Evolutionary conservation across 2,888 invertebrate species (phyloP).

Genomic region (Toxonevra muliebris): DNA sequence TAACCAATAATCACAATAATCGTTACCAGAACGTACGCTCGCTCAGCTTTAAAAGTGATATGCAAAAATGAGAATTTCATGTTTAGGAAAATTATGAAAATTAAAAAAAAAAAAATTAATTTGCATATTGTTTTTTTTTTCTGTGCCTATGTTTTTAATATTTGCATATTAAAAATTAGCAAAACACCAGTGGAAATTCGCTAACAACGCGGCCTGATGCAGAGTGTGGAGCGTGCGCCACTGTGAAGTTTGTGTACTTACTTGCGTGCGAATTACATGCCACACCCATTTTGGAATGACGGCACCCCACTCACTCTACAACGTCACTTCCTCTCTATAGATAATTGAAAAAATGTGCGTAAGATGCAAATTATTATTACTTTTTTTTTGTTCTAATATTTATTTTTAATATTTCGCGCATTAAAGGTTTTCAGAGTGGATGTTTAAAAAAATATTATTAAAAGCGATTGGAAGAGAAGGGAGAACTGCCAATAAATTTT

Average conservation of each 20-base stretch:
- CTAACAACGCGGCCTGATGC: not conserved
- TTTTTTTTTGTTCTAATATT: not conserved
- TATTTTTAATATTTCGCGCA: not conserved
- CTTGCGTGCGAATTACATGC: not conserved
- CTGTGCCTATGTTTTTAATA: conserved; percentile 33
- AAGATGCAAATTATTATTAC: not conserved
- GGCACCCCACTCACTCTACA: not conserved
- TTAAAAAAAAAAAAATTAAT: conserved; percentile 37
- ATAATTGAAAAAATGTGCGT: not conserved
- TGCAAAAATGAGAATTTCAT: conserved; percentile 3
- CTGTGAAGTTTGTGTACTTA: not conserved
- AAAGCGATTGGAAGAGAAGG: too few species aligned
- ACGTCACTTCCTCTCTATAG: not conserved
- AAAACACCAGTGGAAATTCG: conserved; percentile 32
- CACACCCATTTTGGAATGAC: too few species aligned
- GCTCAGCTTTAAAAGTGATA: conserved; percentile 18
- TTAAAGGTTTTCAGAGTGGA: too few species aligned
- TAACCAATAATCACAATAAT: conserved; percentile 23
- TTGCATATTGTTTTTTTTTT: conserved; percentile 44
- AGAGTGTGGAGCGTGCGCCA: not conserved
- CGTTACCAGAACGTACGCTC: conserved; percentile 24
- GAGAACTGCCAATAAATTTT: too few species aligned
- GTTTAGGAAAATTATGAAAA: conserved; percentile 45
- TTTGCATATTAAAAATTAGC: conserved; percentile 55
- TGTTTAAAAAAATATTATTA: too few species aligned